Evolutionary conservation across 1,140 invertebrate genomes (phyloP).

Genomic region (Melanaphis sacchari): DNA sequence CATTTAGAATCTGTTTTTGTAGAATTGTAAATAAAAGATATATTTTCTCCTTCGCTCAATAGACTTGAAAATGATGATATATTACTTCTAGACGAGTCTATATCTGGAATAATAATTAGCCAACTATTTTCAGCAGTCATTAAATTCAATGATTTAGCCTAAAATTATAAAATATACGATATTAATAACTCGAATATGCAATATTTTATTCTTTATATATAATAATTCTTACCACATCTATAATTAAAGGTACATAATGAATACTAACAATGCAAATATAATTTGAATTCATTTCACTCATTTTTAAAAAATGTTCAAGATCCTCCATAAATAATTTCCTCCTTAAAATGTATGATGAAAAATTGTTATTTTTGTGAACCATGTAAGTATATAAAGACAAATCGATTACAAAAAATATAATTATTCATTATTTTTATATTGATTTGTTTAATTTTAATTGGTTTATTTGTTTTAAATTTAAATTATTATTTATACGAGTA

Average conservation of each 20-base stretch:
- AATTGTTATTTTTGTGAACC: not conserved
- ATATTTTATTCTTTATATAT: not conserved
- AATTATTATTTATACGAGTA: no score
- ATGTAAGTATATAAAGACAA: not conserved
- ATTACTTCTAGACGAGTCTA: conserved; percentile 65
- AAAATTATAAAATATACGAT: conserved; percentile 59
- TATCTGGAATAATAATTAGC: conserved; percentile 78
- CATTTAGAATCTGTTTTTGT: conserved; percentile 67
- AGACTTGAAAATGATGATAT: conserved; percentile 68
- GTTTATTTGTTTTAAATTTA: no score
- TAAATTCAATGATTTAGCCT: conserved; percentile 73
- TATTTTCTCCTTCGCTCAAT: conserved; percentile 79
- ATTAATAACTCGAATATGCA: not conserved
- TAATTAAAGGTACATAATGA: conserved; percentile 70
- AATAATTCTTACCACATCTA: conserved; percentile 66
- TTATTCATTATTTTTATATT: no score
- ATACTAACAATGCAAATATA: conserved; percentile 64
- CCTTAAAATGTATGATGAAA: not conserved
- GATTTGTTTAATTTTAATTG: no score
- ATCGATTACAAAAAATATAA: not conserved
- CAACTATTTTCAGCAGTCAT: conserved; percentile 77
- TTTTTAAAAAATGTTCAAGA: conserved; percentile 37
- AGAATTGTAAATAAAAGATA: conserved; percentile 80
- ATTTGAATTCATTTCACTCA: conserved; percentile 28
- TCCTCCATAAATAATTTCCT: conserved; percentile 50